Base-by-base conservation (phyloP, 1,140 invertebrate genomes). In the Drosophila tani region DNA sequence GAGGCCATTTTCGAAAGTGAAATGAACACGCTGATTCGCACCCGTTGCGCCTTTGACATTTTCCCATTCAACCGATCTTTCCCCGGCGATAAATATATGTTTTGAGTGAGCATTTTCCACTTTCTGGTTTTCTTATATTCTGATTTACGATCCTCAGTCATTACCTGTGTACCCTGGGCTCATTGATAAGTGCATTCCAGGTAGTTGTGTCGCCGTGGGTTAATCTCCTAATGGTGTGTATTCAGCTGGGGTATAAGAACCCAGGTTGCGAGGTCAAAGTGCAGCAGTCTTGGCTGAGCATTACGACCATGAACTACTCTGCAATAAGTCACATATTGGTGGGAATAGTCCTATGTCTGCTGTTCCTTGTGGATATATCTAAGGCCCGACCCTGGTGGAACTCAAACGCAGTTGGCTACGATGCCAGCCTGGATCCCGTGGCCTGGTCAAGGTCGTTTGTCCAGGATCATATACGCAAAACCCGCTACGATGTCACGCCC, bases 371-470 rank as follows among this genome's bases (percentile, higher is more conserved):
- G 41, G 40, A 70, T 0, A 15, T 35, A 0, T 21, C 63, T 14
- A 41, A 66, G 7, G 58, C 71, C 3, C 49, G 19, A 38, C 77
- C 85, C 15, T 75, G 79, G 83, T 88, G 86, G 91, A 57, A 49
- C 4, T 40, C 65, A 11, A 51, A 83, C 27, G 75, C 78, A 35
- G 75, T 47, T 5, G 65, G 57, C 51, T 83, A 92, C 14, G 87
- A 92, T 75, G 75, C 91, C 51, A 92, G 87, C 29, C 46, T 92
- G 56, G 91, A 92, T 77, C 91, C 91, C 0, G 40, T 92, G 14
- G 84, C 62, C 41, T 92, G 84, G 91, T 92, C 91, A 11, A 68
- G 73, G 8, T 73, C 78, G 2, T 92, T 92, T 58, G 91, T 86
- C 7, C 82, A 81, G 62, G 91, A 92, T 24, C 62, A 68, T 24